Evolutionary conservation across 2,888 invertebrate species (phyloP).

Genomic region (Pristionchus entomophagus): DNA sequence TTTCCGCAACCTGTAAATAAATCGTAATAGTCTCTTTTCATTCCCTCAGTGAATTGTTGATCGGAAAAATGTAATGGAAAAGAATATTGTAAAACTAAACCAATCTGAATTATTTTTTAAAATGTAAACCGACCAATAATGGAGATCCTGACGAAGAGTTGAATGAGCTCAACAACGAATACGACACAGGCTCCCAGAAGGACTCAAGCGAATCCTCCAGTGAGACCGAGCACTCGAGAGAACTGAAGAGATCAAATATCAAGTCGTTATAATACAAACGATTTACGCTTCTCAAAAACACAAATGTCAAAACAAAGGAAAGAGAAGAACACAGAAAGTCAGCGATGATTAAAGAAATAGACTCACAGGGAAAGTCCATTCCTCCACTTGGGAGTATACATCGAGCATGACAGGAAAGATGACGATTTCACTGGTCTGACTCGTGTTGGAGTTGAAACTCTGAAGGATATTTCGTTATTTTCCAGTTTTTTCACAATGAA

Average conservation of each 20-base stretch:
- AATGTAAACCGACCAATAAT: neutral
- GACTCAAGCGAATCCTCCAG: neutral
- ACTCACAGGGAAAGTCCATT: slow-evolving; percentile 25
- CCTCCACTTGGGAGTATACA: neutral
- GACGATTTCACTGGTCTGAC: neutral
- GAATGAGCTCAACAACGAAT: neutral
- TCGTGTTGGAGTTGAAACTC: neutral
- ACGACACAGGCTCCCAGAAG: neutral
- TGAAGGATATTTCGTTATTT: too few relatives aligned
- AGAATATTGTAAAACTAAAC: neutral
- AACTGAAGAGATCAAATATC: slow-evolving; percentile 20
- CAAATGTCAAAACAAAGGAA: too few relatives aligned
- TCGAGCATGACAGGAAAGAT: neutral
- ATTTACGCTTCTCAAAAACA: neutral
- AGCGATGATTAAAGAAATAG: neutral
- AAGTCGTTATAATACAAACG: neutral
- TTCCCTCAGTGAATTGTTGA: too few relatives aligned
- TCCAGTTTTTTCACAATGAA: neutral
- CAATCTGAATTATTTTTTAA: neutral
- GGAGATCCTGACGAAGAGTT: neutral
- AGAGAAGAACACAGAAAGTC: too few relatives aligned
- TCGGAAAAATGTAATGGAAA: too few relatives aligned
- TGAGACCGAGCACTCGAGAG: slow-evolving; percentile 9
- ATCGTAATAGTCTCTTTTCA: too few relatives aligned
- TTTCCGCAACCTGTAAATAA: too few relatives aligned